These are phyloP conservation scores for Harpalus rufipes DNA, from an alignment of 2,888 invertebrate genomes.

Conservation along the genomic window DNA sequence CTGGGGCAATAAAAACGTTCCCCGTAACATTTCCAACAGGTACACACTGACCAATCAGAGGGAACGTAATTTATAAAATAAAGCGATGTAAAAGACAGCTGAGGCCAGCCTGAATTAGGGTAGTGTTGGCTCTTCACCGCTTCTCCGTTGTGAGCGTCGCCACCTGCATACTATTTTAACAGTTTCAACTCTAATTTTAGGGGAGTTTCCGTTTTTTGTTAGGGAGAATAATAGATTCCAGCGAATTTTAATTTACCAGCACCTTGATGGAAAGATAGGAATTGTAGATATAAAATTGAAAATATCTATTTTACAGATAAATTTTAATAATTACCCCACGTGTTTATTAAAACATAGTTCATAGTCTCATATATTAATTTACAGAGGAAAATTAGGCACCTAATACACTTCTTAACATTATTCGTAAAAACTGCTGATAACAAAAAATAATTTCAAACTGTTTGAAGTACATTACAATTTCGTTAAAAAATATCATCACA, in stretches of 20 bases:
- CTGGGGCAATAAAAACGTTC: conserved; percentile 70
- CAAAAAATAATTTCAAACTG: too few species aligned
- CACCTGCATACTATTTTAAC: conserved; percentile 53
- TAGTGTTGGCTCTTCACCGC: background rate
- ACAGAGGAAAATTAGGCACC: too few species aligned
- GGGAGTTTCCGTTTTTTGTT: conserved; percentile 27
- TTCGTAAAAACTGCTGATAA: too few species aligned
- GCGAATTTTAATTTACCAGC: conserved; percentile 8
- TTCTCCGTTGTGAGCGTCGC: background rate
- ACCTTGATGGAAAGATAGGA: background rate
- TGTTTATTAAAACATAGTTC: too few species aligned
- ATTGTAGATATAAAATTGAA: background rate
- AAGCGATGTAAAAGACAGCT: conserved; percentile 35
- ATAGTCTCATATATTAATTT: too few species aligned
- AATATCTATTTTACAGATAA: background rate
- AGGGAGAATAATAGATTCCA: background rate
- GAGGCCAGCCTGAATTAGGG: conserved; percentile 36
- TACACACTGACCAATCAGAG: conserved; percentile 74
- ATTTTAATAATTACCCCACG: background rate
- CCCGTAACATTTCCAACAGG: conserved; percentile 72
- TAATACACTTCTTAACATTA: too few species aligned
- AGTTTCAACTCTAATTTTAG: conserved; percentile 26
- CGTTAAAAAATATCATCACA: too few species aligned
- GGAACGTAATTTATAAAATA: conserved; percentile 72
- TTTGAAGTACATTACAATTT: too few species aligned